Evolutionary conservation across 2,797 vertebrate species (phyloP).

Genomic region (Menidia menidia): DNA sequence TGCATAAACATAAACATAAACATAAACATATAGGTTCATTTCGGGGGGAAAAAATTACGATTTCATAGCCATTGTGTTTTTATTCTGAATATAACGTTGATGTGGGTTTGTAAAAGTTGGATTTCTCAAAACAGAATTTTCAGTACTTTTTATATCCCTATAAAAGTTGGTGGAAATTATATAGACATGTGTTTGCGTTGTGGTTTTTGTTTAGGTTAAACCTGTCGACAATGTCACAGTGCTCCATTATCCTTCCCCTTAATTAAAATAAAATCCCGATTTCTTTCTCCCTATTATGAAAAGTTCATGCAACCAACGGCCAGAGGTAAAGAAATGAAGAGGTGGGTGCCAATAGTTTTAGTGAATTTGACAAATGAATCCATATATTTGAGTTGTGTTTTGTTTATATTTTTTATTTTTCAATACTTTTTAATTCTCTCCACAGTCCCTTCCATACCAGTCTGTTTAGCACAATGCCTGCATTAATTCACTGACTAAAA

Average conservation of each 20-base stretch:
- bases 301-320: slow-evolving; percentile 41
- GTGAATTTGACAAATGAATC: neutral
- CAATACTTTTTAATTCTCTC: slow-evolving; percentile 15
- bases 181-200: neutral
- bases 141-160: neutral
- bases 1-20: too few relatives aligned
- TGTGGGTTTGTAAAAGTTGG: too few relatives aligned
- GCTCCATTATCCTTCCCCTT: slow-evolving; percentile 44
- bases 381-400: neutral
- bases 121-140: too few relatives aligned
- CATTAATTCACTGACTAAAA: slow-evolving; percentile 47
- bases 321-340: slow-evolving; percentile 33
- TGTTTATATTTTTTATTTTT: too few relatives aligned
- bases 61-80: too few relatives aligned
- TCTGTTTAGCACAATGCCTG: slow-evolving; percentile 52
- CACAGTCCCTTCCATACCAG: slow-evolving; percentile 64
- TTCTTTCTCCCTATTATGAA: slow-evolving; percentile 28
- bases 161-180: neutral
- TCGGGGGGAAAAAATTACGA: too few relatives aligned
- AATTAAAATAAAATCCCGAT: slow-evolving; percentile 35
- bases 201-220: slow-evolving; percentile 40
- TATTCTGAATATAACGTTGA: too few relatives aligned
- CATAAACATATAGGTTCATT: too few relatives aligned
- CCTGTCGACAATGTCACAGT: slow-evolving; percentile 18
- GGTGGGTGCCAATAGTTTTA: slow-evolving; percentile 37